Evolutionary conservation across 92 coral and sea anemone genomes (phyloP).

Genomic region (Actinernus sp.): DNA sequence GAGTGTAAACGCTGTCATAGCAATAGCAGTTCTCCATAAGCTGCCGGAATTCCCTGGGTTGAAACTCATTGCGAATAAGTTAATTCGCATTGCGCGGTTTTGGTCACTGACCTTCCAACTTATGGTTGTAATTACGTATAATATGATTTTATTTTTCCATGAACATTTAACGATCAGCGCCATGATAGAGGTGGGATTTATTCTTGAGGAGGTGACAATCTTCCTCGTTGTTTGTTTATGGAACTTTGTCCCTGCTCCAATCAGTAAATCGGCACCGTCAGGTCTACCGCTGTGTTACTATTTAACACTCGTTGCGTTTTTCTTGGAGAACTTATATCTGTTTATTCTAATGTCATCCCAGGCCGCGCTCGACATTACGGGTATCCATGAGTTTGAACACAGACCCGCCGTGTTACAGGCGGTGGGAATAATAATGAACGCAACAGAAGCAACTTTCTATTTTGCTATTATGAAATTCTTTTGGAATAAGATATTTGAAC

Average conservation of each 20-base stretch:
- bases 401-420: conserved; percentile 77
- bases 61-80: conserved; percentile 28
- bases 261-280: conserved; percentile 10
- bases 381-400: conserved; percentile 84
- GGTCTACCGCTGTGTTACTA: conserved; percentile 57
- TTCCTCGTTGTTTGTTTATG: conserved; percentile 76
- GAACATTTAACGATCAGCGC: conserved; percentile 69
- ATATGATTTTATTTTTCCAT: conserved; percentile 63
- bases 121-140: conserved; percentile 67
- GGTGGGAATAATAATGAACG: conserved; percentile 77
- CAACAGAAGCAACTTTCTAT: conserved; percentile 87
- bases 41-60: conserved; percentile 82
- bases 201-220: conserved; percentile 68
- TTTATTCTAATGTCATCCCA: conserved; percentile 87
- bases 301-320: conserved; percentile 64
- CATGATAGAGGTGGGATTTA: conserved; percentile 73
- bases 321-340: conserved; percentile 78
- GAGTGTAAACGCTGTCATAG: conserved; percentile 61
- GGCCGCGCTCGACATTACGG: conserved; percentile 88
- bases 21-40: conserved; percentile 38
- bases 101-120: conserved; percentile 86
- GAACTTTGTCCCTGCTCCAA: conserved; percentile 86
- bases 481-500: conserved; percentile 86
- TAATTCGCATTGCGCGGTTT: conserved; percentile 74
- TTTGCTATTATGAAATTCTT: conserved; percentile 88